Percentiles rank a stretch among this genome's conserved stretches.
Conservation (phyloP, 1,140 invertebrate genomes). For the Caenorhabditis latens region DNA sequence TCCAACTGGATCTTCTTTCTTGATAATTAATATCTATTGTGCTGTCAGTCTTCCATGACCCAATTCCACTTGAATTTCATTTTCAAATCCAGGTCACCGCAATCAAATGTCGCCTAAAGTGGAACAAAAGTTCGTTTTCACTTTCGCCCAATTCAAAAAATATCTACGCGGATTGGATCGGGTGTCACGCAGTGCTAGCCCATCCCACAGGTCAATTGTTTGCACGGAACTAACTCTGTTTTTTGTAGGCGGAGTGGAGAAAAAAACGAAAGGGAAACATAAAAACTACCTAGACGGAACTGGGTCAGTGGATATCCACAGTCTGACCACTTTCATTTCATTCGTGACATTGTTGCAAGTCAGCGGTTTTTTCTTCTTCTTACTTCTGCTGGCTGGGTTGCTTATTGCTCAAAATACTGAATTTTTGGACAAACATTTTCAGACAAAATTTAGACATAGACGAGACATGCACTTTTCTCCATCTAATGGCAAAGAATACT, state of each 20-base stretch:
- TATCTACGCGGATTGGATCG: slow-evolving; percentile 12
- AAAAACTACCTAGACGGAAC: slow-evolving; percentile 52
- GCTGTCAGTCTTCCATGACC: not conserved
- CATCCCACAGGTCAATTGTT: slow-evolving; percentile 14
- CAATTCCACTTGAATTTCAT: not conserved
- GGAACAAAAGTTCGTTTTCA: slow-evolving; percentile 39
- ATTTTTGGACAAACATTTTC: too few species aligned
- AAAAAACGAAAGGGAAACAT: not conserved
- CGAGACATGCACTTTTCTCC: too few species aligned
- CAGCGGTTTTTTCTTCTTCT: not conserved
- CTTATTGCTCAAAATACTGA: too few species aligned
- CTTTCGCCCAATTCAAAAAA: slow-evolving; percentile 22
- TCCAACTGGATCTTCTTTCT: not conserved
- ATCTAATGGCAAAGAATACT: too few species aligned
- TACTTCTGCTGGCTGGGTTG: too few species aligned
- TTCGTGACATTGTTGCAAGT: not conserved
- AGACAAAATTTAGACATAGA: too few species aligned
- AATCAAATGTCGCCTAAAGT: slow-evolving; percentile 9
- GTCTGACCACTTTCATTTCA: slow-evolving; percentile 48
- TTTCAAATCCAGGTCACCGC: slow-evolving; percentile 44
- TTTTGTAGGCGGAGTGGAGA: not conserved
- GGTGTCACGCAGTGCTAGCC: slow-evolving; percentile 50
- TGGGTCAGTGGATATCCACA: slow-evolving; percentile 37
- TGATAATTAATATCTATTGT: not conserved
- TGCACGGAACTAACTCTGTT: slow-evolving; percentile 41